A percentile compares a stretch with the other conserved stretches of the same genome.
These are phyloP conservation scores for Phaonia tiefii DNA, from an alignment of 2,888 invertebrate genomes.

Conservation along the genomic window DNA sequence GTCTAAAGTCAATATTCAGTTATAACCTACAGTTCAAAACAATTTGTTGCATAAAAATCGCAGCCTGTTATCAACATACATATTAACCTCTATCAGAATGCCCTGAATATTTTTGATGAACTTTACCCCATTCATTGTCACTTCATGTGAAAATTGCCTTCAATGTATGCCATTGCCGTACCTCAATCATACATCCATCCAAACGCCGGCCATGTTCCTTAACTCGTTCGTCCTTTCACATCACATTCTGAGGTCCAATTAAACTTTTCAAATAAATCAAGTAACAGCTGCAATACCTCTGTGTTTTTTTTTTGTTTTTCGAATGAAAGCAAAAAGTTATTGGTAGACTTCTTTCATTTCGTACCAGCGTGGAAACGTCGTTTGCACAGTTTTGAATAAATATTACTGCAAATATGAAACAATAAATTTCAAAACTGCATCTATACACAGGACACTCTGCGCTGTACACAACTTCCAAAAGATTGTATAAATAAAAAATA, in stretches of 20 bases:
- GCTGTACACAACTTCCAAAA: neutral
- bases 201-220: neutral
- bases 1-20: too few species aligned
- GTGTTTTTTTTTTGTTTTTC: neutral
- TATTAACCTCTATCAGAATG: neutral
- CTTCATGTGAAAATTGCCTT: conserved; percentile 1
- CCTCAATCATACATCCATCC: conserved; percentile 8
- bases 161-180: neutral
- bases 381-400: conserved; percentile 42
- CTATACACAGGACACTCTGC: conserved; percentile 19
- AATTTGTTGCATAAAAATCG: too few species aligned
- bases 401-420: conserved; percentile 32
- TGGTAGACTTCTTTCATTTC: neutral
- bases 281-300: conserved; percentile 44
- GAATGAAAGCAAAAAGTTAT: conserved; percentile 12
- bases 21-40: too few species aligned
- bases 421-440: conserved; percentile 45
- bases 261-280: conserved; percentile 54
- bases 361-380: neutral
- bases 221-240: neutral
- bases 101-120: neutral
- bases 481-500: conserved; percentile 58
- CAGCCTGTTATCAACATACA: too few species aligned
- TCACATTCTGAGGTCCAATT: conserved; percentile 32
- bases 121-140: conserved; percentile 7